Evolutionary conservation across 2,888 invertebrate species (phyloP).

Genomic region (Eupelmus urozonus): DNA sequence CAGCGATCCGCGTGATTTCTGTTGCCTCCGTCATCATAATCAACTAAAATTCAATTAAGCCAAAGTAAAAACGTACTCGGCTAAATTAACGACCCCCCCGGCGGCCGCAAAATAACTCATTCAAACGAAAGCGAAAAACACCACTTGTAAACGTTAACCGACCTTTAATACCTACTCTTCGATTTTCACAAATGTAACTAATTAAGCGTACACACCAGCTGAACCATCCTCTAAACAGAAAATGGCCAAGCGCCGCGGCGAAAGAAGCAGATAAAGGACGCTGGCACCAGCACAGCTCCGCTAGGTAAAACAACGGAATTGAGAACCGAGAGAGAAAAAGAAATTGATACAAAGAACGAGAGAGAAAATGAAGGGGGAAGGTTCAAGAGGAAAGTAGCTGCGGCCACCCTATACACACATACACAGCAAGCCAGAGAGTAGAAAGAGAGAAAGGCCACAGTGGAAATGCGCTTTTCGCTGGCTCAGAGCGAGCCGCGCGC

Average conservation of each 20-base stretch:
- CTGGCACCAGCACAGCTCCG: not conserved
- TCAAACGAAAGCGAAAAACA: too few relatives aligned
- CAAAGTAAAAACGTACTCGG: too few relatives aligned
- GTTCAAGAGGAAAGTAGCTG: conserved; percentile 14
- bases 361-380: not conserved
- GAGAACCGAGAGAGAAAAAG: not conserved
- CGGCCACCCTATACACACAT: not conserved
- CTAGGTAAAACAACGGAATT: conserved; percentile 3
- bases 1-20: too few relatives aligned
- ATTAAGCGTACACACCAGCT: conserved; percentile 19
- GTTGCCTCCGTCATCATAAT: too few relatives aligned
- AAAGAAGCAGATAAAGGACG: conserved; percentile 6
- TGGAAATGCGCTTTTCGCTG: conserved; percentile 45
- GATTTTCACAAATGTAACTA: conserved; percentile 18
- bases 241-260: conserved; percentile 4
- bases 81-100: too few relatives aligned
- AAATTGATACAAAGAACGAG: not conserved
- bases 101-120: too few relatives aligned
- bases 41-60: too few relatives aligned
- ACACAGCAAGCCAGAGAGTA: not conserved
- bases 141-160: too few relatives aligned
- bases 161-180: too few relatives aligned
- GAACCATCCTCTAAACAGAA: conserved; percentile 16
- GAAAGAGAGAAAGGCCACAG: too few relatives aligned
- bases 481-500: conserved; percentile 19